A percentile compares a stretch with the other conserved stretches of the same genome.
Evolutionary conservation across 2,888 invertebrate species (phyloP).

Genomic region (Aethes cnicana): DNA sequence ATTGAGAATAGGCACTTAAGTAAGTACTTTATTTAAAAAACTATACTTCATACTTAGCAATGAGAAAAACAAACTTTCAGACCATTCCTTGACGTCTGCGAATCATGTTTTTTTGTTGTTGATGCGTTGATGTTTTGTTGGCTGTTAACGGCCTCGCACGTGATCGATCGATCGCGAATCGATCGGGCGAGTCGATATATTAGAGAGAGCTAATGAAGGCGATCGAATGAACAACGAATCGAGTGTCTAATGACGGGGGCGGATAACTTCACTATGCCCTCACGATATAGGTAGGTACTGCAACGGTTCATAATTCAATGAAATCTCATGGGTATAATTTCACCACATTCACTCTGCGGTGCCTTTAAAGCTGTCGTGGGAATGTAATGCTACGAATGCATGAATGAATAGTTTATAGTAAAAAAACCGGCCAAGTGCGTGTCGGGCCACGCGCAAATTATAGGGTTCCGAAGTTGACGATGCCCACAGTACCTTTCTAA

Average conservation of each 20-base stretch:
- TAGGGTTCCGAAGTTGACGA: no score
- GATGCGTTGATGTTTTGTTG: constrained; percentile 41
- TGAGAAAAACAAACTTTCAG: constrained; percentile 42
- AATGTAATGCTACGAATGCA: no score
- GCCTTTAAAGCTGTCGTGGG: no score
- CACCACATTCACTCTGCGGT: neutral
- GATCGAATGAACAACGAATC: constrained; percentile 33
- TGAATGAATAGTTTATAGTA: no score
- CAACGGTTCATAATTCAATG: constrained; percentile 17
- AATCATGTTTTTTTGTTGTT: constrained; percentile 37
- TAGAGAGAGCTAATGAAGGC: constrained; percentile 27
- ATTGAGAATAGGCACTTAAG: neutral
- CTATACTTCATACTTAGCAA: constrained; percentile 32
- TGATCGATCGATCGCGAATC: constrained; percentile 53
- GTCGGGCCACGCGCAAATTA: no score
- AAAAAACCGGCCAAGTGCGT: no score
- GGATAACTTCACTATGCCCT: constrained; percentile 14
- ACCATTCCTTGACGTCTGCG: constrained; percentile 35
- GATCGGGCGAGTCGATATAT: no score
- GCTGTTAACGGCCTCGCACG: constrained; percentile 44
- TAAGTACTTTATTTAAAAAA: constrained; percentile 12
- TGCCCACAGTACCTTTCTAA: no score
- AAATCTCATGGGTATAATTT: constrained; percentile 1
- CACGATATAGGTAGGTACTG: constrained; percentile 22
- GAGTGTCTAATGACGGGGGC: constrained; percentile 32